Percentiles rank a stretch among this genome's conserved stretches.
Evolutionary conservation across 2,113 vertebrate species (phyloP).

Genomic region (Callopanchax toddi): DNA sequence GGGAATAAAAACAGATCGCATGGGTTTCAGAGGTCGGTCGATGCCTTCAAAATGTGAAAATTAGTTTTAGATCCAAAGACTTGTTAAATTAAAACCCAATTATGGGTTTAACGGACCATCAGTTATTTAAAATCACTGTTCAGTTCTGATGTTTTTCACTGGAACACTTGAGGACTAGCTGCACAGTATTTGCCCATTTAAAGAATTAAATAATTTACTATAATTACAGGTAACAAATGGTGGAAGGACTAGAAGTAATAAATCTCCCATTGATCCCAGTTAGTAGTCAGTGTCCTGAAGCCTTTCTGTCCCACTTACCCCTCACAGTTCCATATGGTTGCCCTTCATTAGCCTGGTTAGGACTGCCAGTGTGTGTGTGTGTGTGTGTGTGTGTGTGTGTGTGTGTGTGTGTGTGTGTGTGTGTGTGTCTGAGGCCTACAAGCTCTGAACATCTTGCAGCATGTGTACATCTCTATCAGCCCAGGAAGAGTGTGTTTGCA

Average conservation of each 20-base stretch:
- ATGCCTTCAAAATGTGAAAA: too few relatives aligned
- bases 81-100: too few relatives aligned
- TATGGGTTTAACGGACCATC: too few relatives aligned
- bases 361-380: constrained; percentile 25
- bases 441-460: constrained; percentile 33
- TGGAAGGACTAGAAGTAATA: constrained; percentile 6
- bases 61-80: too few relatives aligned
- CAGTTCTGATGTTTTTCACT: too few relatives aligned
- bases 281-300: constrained; percentile 12
- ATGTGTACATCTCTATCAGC: constrained; percentile 53
- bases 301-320: constrained; percentile 26
- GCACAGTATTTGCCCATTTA: too few relatives aligned
- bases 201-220: constrained; percentile 5
- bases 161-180: too few relatives aligned
- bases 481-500: constrained; percentile 56
- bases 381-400: background rate
- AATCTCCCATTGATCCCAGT: constrained; percentile 28
- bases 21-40: too few relatives aligned
- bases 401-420: constrained; percentile 20
- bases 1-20: too few relatives aligned
- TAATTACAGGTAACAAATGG: constrained; percentile 3
- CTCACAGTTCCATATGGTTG: constrained; percentile 36
- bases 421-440: constrained; percentile 14
- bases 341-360: constrained; percentile 54
- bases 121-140: too few relatives aligned